These are phyloP conservation scores for Apostichopus parvimensis DNA, from an alignment of 35 echinoderm and acorn worm species.

Conservation along the genomic window DNA sequence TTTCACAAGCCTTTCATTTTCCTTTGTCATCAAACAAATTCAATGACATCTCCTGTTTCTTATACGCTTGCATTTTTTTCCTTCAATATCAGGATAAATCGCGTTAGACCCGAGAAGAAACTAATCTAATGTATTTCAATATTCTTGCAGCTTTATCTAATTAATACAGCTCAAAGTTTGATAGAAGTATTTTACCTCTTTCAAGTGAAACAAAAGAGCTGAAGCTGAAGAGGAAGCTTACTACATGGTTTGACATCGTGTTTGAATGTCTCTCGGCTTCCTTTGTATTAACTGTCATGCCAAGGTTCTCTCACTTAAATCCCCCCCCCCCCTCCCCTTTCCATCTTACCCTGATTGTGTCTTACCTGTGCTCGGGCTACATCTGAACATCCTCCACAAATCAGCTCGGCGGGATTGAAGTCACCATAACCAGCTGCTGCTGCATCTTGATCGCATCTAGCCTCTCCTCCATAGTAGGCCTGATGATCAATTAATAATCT, in stretches of 20 bases:
- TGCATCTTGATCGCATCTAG: conserved; percentile 92
- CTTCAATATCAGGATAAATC: too few relatives aligned
- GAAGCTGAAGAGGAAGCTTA: background rate
- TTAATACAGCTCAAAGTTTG: too few relatives aligned
- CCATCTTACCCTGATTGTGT: background rate
- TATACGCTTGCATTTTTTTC: too few relatives aligned
- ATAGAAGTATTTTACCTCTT: too few relatives aligned
- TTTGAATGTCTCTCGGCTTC: background rate
- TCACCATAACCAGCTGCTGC: conserved; percentile 64
- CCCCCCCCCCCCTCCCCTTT: too few relatives aligned
- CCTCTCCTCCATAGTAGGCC: conserved; percentile 99
- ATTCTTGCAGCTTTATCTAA: too few relatives aligned
- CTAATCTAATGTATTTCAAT: too few relatives aligned
- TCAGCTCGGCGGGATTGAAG: conserved; percentile 90
- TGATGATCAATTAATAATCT: background rate
- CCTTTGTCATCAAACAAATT: background rate
- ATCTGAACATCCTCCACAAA: conserved; percentile 98
- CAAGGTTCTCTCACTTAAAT: too few relatives aligned
- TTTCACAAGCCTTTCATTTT: background rate
- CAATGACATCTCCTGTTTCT: too few relatives aligned
- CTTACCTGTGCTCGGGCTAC: conserved; percentile 97
- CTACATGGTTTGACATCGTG: background rate
- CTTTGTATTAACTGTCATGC: too few relatives aligned
- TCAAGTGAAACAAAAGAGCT: too few relatives aligned
- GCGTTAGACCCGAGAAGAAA: too few relatives aligned